Conservation (phyloP, 2,113 vertebrate species). For the Dolichallabes microphthalmus region DNA sequence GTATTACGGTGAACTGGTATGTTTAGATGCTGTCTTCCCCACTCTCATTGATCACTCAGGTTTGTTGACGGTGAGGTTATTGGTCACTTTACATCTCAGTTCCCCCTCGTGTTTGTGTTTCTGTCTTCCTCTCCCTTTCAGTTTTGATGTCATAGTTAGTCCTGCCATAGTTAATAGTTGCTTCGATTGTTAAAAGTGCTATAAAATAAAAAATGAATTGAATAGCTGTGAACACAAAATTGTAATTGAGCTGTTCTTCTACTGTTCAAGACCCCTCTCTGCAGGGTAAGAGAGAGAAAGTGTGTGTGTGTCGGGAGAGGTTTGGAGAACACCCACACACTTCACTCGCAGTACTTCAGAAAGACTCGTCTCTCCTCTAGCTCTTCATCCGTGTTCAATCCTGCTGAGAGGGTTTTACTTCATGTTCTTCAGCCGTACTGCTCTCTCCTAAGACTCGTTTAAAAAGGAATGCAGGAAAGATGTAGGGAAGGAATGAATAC, state of each 20-base stretch:
- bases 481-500: not conserved
- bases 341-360: conserved; percentile 19
- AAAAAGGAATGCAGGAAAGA: not conserved
- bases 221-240: not conserved
- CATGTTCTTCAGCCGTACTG: not conserved
- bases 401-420: not conserved
- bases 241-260: conserved; percentile 38
- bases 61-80: too few relatives aligned
- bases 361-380: conserved; percentile 19
- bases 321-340: conserved; percentile 29
- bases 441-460: not conserved
- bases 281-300: conserved; percentile 2
- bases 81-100: too few relatives aligned
- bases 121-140: too few relatives aligned
- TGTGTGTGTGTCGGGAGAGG: conserved; percentile 20
- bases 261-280: not conserved
- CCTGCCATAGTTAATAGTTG: too few relatives aligned
- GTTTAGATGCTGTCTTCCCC: too few relatives aligned
- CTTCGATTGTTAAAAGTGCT: too few relatives aligned
- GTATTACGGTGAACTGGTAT: too few relatives aligned
- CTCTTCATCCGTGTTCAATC: conserved; percentile 4
- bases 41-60: too few relatives aligned
- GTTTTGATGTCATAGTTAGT: too few relatives aligned
- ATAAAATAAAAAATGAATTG: too few relatives aligned
- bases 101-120: too few relatives aligned